Evolutionary conservation across 2,797 vertebrate species (phyloP), one percentile per base, ranked within the genome.

Genomic region (Harpagifer antarcticus): DNA sequence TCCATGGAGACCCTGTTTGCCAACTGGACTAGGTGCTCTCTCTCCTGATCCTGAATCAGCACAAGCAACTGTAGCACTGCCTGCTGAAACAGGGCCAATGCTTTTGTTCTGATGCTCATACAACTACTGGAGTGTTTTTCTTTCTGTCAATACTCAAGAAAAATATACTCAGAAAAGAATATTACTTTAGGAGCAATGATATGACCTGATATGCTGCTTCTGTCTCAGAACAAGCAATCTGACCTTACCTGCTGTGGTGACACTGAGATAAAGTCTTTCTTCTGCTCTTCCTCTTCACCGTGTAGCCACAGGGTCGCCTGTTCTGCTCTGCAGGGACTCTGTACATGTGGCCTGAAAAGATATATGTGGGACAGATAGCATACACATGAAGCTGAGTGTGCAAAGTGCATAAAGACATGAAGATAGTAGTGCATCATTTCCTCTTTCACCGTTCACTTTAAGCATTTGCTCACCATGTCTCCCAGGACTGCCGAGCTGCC

Each of bases 1-100:
- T 90, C 79, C 2, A 76, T 56, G 53, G 91, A 89, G 68, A 94
- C 48, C 16, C 73, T 81, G 4, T 87, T 84, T 19, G 94, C 58
- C 68, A 94, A 61, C 53, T 78, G 83, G 43, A 95, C 68, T 59
- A 96, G 88, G n/a, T 73, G 87, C 70, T 85, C 88, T 59, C 92
- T 93, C 83, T 95, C 94, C 84, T 90, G 81, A 72, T 95, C 92
- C 82, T 95, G 94, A 89, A 76, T 91, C 81, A 91, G 81, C 81
- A 95, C 88, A 75, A 96, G 64, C 76, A 80, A 58, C 86, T 94
- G 92, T 76, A 95, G 85, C 71, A 91, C 60, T 3, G 89, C 78
- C 86, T 93, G 89, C 72, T 81, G 71, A 45, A 77, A 84, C 72
- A 65, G 11, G n/a, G 72, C 53, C 77, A 83, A 69, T 60, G 47